These are phyloP conservation scores for Aphelenchoides besseyi DNA, from an alignment of 1,140 invertebrate genomes.

Conservation along the genomic window DNA sequence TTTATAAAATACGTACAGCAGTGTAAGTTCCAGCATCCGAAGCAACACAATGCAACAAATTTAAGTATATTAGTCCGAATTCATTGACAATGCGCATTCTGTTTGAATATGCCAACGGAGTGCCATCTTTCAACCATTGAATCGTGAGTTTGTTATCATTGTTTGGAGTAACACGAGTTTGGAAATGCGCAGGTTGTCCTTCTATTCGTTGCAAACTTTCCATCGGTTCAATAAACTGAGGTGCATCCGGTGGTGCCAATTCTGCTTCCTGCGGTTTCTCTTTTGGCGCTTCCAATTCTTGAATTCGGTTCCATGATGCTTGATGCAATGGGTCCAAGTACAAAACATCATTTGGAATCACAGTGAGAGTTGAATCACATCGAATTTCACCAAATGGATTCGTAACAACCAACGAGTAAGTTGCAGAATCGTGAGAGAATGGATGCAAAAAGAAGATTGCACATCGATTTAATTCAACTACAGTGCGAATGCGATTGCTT, in stretches of 20 bases:
- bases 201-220: slow-evolving; percentile 72
- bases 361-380: slow-evolving; percentile 50
- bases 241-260: slow-evolving; percentile 48
- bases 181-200: slow-evolving; percentile 79
- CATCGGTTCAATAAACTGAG: slow-evolving; percentile 53
- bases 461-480: slow-evolving; percentile 58
- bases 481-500: slow-evolving; percentile 54
- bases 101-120: too few relatives aligned
- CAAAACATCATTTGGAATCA: slow-evolving; percentile 19
- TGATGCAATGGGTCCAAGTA: slow-evolving; percentile 2
- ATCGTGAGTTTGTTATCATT: slow-evolving; percentile 86
- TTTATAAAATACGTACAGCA: too few relatives aligned
- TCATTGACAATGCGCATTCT: too few relatives aligned
- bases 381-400: slow-evolving; percentile 54
- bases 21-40: too few relatives aligned
- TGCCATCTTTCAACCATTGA: slow-evolving; percentile 94
- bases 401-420: slow-evolving; percentile 60
- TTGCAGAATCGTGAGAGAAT: slow-evolving; percentile 65
- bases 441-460: slow-evolving; percentile 65
- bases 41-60: too few relatives aligned
- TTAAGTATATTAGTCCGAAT: too few relatives aligned
- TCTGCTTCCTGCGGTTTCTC: slow-evolving; percentile 73
- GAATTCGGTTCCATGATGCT: slow-evolving; percentile 76
- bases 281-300: slow-evolving; percentile 79
- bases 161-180: slow-evolving; percentile 73